Evolutionary conservation across 2,797 vertebrate genomes (phyloP), one percentile per base, ranked within the genome.

Genomic region (Leptoclinus maculatus): DNA sequence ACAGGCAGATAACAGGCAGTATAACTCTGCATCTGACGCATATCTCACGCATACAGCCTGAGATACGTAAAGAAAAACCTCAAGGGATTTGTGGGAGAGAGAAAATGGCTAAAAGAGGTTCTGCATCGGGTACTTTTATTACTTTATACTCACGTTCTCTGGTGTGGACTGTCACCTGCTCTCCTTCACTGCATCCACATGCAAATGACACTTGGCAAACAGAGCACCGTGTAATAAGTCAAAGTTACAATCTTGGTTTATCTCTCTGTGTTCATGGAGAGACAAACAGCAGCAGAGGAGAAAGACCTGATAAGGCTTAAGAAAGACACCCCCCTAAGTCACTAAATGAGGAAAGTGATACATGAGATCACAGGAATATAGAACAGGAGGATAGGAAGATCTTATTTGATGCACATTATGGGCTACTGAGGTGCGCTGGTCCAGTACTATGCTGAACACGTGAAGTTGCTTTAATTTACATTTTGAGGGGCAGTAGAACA

Each of bases 1-100:
- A 79, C 38, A 76, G 67, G 34, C 59, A 32, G 39, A 77, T 83
- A 86, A 79, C 38, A 76, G 67, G 34, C 59, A 32, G 72, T 68
- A 41, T 67, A 83, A 71, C 59, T 32, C 47, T 39, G 58, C 58
- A 32, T 71, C 34, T 69, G 14, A 3, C n/a, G n/a, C n/a, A n/a
- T n/a, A n/a, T n/a, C n/a, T n/a, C n/a, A n/a, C n/a, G n/a, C n/a
- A n/a, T n/a, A n/a, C 70, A 71, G 58, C 29, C 9, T 45, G 54
- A 70, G 53, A 76, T 32, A 63, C 60, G 53, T 81, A 62, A 73
- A 85, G 65, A 68, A 23, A 69, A 63, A 36, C 60, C 53, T 62
- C 34, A n/a, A 7, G 38, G 65, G 74, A 23, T 12, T n/a, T 7
- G 29, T 10, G 25, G 21, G 53, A 45, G 29, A 36, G 57, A 16